These are phyloP conservation scores for Apodemus speciosus DNA, from an alignment of 2,113 vertebrate genomes.

Conservation along the genomic window DNA sequence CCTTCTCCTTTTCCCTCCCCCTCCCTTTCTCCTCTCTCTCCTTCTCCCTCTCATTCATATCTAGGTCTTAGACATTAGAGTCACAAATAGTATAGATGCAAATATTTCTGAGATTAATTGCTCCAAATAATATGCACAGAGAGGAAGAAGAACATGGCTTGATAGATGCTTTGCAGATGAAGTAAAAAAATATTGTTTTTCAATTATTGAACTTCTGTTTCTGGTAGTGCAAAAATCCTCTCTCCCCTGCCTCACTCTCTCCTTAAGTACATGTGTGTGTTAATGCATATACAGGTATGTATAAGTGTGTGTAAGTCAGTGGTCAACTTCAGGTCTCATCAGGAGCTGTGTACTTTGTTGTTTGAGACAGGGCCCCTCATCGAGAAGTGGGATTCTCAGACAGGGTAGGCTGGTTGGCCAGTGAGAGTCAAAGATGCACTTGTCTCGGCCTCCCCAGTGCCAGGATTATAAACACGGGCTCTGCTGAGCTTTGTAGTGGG, in stretches of 20 bases:
- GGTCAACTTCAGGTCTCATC: background rate
- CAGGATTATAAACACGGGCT: background rate
- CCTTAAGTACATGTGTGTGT: background rate
- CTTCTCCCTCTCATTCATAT: no score
- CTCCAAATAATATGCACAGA: background rate
- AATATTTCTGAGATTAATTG: background rate
- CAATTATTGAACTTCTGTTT: background rate
- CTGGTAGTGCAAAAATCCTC: background rate
- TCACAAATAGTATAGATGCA: background rate
- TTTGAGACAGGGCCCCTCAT: background rate
- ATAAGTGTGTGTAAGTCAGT: background rate
- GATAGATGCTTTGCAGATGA: background rate
- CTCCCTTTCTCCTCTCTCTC: no score
- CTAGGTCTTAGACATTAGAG: background rate
- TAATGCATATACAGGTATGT: background rate
- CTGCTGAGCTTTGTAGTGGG: no score
- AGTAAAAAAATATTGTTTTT: background rate
- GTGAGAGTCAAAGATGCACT: background rate
- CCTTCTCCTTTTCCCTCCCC: no score
- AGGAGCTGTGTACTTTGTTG: background rate
- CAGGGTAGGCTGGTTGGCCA: background rate
- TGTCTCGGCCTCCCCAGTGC: background rate
- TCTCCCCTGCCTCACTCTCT: background rate
- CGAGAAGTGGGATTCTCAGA: background rate
- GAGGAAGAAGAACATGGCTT: background rate